Percentiles rank a stretch among this genome's conserved stretches.
Conservation (phyloP, 35 echinoderm and acorn worm species). For the Amphiura filiformis region DNA sequence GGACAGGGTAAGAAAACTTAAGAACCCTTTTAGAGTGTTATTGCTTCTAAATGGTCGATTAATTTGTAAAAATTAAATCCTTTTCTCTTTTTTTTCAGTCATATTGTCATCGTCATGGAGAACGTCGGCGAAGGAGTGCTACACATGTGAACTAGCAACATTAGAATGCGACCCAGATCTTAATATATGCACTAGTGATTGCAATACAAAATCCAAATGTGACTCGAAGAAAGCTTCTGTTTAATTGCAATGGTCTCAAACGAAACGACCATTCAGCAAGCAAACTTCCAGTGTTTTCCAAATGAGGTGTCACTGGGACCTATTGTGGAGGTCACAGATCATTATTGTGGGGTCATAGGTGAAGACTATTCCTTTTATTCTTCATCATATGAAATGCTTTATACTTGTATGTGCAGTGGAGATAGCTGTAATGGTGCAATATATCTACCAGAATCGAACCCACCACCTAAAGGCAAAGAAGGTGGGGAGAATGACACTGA, state of each 20-base stretch:
- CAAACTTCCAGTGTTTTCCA: too few relatives aligned
- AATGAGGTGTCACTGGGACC: neutral
- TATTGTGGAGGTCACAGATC: neutral
- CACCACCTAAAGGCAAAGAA: neutral
- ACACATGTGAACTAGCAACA: neutral
- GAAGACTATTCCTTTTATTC: neutral
- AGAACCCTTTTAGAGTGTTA: too few relatives aligned
- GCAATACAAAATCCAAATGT: neutral
- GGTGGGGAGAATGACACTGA: neutral
- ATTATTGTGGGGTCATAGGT: slow-evolving; percentile 1
- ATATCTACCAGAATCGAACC: slow-evolving; percentile 10
- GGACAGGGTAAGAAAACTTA: too few relatives aligned
- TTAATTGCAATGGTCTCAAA: neutral
- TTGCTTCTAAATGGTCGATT: too few relatives aligned
- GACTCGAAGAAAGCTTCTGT: neutral
- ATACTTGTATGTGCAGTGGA: slow-evolving; percentile 25
- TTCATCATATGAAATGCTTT: neutral
- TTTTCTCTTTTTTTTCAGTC: neutral
- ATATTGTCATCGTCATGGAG: neutral
- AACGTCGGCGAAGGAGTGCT: neutral
- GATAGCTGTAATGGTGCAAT: slow-evolving; percentile 44
- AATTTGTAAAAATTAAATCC: too few relatives aligned
- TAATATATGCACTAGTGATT: neutral
- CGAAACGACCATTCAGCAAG: too few relatives aligned
- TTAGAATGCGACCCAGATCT: neutral